Evolutionary conservation across 2,888 invertebrate genomes (phyloP).

Genomic region (Metellina segmentata): DNA sequence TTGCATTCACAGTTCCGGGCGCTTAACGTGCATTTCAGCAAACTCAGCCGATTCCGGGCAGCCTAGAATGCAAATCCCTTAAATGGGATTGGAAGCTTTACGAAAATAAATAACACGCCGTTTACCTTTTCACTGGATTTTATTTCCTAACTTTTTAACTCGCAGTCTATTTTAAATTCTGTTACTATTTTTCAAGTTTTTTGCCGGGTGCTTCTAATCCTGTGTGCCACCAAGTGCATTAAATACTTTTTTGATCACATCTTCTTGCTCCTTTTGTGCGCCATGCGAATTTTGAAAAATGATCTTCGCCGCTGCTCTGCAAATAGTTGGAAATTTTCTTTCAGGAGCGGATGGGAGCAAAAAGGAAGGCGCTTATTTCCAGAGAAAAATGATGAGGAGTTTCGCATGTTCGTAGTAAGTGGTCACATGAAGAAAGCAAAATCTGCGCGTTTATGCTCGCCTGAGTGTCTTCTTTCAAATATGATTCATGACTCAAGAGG

Average conservation of each 20-base stretch:
- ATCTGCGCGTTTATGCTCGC: not conserved
- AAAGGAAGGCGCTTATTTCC: not conserved
- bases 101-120: conserved; percentile 58
- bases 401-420: not conserved
- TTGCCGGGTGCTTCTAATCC: conserved; percentile 28
- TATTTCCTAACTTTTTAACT: conserved; percentile 23
- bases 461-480: not conserved
- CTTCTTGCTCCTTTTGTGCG: conserved; percentile 17
- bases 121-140: conserved; percentile 52
- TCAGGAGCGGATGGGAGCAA: not conserved
- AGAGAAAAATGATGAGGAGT: conserved; percentile 10
- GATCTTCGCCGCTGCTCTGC: conserved; percentile 42
- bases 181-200: conserved; percentile 23
- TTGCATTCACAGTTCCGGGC: conserved; percentile 36
- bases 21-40: conserved; percentile 18
- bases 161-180: conserved; percentile 18
- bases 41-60: conserved; percentile 31
- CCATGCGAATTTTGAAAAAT: conserved; percentile 56
- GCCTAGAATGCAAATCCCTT: conserved; percentile 62
- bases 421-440: not conserved
- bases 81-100: conserved; percentile 48
- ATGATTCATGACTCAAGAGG: not conserved
- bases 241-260: conserved; percentile 6
- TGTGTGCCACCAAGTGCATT: conserved; percentile 42
- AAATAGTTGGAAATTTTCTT: conserved; percentile 24